Conservation (phyloP, 1,140 invertebrate genomes). For the Zaprionus taronus region DNA sequence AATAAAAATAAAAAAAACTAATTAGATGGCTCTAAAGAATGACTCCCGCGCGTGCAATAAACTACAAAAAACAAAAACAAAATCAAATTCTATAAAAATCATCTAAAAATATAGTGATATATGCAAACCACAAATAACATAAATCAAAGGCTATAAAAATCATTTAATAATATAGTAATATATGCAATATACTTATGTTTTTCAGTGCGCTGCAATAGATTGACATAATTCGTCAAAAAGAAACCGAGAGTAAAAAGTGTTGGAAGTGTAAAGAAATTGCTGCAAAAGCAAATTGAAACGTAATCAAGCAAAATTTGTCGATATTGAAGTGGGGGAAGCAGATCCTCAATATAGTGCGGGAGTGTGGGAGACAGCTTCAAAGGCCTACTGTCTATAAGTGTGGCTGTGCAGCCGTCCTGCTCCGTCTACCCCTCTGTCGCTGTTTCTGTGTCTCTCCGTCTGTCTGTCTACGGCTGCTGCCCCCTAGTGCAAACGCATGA, state of each 20-base stretch:
- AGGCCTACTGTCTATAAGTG: constrained; percentile 33
- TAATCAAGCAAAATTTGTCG: constrained; percentile 71
- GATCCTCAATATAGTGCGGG: constrained; percentile 34
- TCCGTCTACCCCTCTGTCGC: not conserved
- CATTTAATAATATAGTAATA: constrained; percentile 40
- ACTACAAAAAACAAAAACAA: constrained; percentile 43
- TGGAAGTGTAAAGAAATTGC: constrained; percentile 55
- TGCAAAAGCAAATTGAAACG: constrained; percentile 71
- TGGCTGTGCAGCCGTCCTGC: constrained; percentile 26
- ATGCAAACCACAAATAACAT: constrained; percentile 33
- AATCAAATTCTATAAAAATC: constrained; percentile 34
- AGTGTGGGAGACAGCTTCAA: constrained; percentile 51
- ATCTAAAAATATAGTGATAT: constrained; percentile 40
- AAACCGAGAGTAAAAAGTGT: constrained; percentile 41
- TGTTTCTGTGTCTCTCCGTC: not conserved
- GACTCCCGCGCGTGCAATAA: constrained; percentile 27
- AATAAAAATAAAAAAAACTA: constrained; percentile 24
- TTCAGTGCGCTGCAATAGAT: constrained; percentile 56
- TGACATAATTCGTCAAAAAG: constrained; percentile 19
- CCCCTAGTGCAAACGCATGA: constrained; percentile 61
- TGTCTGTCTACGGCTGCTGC: constrained; percentile 24
- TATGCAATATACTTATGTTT: constrained; percentile 30
- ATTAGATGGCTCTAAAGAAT: constrained; percentile 33
- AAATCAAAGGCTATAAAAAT: constrained; percentile 38
- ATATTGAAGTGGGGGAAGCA: constrained; percentile 34